A percentile compares a stretch with the other conserved stretches of the same genome.
Conservation (phyloP, 2,888 invertebrate species). For the Synergus laeviventris region DNA sequence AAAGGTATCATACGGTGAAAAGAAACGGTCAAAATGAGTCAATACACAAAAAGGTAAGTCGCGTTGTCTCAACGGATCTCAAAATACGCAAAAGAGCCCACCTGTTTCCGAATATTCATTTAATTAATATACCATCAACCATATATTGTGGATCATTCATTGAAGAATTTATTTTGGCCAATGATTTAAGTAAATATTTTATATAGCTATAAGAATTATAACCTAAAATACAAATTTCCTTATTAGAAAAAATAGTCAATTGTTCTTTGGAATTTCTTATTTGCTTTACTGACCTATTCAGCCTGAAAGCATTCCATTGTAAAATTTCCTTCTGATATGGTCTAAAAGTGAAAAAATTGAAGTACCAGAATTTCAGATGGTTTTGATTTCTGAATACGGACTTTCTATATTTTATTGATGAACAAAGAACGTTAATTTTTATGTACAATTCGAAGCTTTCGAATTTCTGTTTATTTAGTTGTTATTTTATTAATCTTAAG, state of each 20-base stretch:
- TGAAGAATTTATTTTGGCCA: conserved; percentile 25
- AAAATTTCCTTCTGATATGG: background rate
- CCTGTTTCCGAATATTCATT: background rate
- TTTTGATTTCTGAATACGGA: background rate
- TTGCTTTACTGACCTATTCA: too few relatives aligned
- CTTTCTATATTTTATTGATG: background rate
- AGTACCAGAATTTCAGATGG: background rate
- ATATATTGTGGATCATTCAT: background rate
- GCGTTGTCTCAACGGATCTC: conserved; percentile 25
- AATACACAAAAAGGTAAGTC: conserved; percentile 26
- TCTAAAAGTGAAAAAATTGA: background rate
- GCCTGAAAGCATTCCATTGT: background rate
- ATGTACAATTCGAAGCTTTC: background rate
- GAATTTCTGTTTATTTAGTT: background rate
- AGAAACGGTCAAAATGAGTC: conserved; percentile 13
- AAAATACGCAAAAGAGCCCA: background rate
- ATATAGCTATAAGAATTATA: background rate
- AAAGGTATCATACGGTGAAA: background rate
- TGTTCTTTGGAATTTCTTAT: background rate
- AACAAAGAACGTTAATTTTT: background rate
- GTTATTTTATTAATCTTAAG: background rate
- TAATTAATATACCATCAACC: background rate
- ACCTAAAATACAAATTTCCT: background rate
- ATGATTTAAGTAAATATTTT: conserved; percentile 15
- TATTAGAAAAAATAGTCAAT: background rate